A percentile compares a stretch with the other conserved stretches of the same genome.
Conservation (phyloP, 1,140 invertebrate genomes). For the Tetramorium simillimum region DNA sequence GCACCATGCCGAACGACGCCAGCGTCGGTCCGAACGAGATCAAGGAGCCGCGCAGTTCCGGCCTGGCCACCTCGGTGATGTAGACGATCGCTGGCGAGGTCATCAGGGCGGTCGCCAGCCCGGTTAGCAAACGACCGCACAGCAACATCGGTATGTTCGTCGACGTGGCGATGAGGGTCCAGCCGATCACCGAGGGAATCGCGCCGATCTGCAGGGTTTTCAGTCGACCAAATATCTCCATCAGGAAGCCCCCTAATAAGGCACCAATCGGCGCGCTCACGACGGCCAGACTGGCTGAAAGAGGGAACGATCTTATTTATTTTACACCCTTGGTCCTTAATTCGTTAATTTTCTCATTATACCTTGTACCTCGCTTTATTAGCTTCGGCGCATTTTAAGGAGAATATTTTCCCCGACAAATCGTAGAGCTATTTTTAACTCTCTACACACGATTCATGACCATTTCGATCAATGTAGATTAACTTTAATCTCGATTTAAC, state of each 20-base stretch:
- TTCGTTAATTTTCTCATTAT: not conserved
- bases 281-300: constrained; percentile 86
- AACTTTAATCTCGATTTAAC: too few relatives aligned
- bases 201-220: constrained; percentile 87
- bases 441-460: not conserved
- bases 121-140: constrained; percentile 88
- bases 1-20: constrained; percentile 86
- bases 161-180: constrained; percentile 87
- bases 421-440: not conserved
- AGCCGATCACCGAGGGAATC: constrained; percentile 88
- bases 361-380: not conserved
- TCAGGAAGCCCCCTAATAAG: constrained; percentile 86
- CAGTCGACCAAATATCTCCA: constrained; percentile 88
- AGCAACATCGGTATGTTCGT: constrained; percentile 85
- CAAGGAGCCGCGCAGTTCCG: constrained; percentile 87
- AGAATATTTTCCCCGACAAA: not conserved
- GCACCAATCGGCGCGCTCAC: constrained; percentile 86
- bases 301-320: constrained; percentile 31
- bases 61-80: constrained; percentile 87
- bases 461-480: too few relatives aligned
- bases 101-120: constrained; percentile 86
- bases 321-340: not conserved
- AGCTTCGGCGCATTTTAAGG: not conserved
- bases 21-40: constrained; percentile 86
- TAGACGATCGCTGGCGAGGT: constrained; percentile 88